Evolutionary conservation across 2,113 vertebrate species (phyloP).

Genomic region (Coturnix japonica): DNA sequence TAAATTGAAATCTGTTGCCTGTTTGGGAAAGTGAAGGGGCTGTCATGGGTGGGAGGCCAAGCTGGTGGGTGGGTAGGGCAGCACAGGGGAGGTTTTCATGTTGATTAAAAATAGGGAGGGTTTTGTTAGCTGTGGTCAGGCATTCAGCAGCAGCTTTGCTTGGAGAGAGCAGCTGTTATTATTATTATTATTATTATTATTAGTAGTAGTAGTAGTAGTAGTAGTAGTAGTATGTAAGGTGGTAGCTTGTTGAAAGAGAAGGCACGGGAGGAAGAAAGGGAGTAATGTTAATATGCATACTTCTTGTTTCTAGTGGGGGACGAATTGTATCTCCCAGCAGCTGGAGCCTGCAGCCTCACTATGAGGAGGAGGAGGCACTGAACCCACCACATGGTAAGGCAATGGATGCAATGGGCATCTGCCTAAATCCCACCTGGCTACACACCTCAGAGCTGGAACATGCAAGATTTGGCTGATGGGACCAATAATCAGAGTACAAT

Average conservation of each 20-base stretch:
- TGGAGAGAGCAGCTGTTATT: background rate
- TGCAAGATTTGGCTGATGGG: accelerated
- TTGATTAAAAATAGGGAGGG: background rate
- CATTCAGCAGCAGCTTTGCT: background rate
- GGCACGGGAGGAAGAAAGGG: background rate
- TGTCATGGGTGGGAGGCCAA: background rate
- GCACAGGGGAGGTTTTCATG: background rate
- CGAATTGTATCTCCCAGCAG: background rate
- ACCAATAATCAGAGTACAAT: background rate
- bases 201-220: background rate
- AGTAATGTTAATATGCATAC: background rate
- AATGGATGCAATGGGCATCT: background rate
- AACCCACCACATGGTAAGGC: accelerated
- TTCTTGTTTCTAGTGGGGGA: background rate
- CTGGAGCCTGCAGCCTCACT: background rate
- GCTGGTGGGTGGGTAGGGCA: background rate
- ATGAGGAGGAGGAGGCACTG: background rate
- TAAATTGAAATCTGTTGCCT: conserved; percentile 71
- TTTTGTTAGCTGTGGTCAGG: background rate
- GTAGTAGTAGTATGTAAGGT: background rate
- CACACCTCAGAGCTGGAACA: background rate
- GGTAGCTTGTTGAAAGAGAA: background rate
- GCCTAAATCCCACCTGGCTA: background rate
- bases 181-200: background rate
- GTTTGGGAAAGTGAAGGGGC: conserved; percentile 16